Conservation (phyloP, 2,888 invertebrate genomes). For the Caenorhabditis angaria region DNA sequence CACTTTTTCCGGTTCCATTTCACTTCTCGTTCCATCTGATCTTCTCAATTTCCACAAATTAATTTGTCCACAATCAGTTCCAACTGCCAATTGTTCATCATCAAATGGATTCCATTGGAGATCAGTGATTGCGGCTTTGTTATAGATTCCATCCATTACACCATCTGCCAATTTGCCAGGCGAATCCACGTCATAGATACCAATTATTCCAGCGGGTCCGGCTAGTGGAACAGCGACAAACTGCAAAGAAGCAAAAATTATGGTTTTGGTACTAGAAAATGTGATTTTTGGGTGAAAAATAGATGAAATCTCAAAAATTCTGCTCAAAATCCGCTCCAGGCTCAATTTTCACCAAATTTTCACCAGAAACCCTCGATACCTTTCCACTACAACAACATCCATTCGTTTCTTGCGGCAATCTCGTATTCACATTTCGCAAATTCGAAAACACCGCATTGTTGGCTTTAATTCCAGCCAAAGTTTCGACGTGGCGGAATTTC, state of each 20-base stretch:
- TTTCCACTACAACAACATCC: conserved; percentile 52
- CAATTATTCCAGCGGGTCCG: conserved; percentile 89
- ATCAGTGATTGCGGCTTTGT: conserved; percentile 83
- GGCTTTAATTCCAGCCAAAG: conserved; percentile 49
- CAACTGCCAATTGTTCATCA: conserved; percentile 82
- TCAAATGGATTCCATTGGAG: conserved; percentile 94
- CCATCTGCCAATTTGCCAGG: conserved; percentile 76
- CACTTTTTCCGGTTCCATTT: conserved; percentile 50
- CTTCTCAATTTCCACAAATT: conserved; percentile 49
- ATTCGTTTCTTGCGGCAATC: conserved; percentile 63
- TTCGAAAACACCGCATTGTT: conserved; percentile 58
- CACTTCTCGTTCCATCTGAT: conserved; percentile 48
- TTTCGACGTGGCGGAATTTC: conserved; percentile 66
- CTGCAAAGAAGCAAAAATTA: conserved; percentile 10
- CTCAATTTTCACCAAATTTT: conserved; percentile 6
- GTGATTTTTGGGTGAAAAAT: no score
- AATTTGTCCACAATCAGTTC: conserved; percentile 80
- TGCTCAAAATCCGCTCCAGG: no score
- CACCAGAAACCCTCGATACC: conserved; percentile 19
- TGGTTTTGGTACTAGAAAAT: background rate
- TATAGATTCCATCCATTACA: conserved; percentile 86
- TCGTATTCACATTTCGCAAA: conserved; percentile 66
- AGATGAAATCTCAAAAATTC: no score
- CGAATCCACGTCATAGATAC: conserved; percentile 80
- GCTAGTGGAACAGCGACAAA: conserved; percentile 83